Conservation (phyloP, 2,113 vertebrate genomes). For the Mastomys coucha region DNA sequence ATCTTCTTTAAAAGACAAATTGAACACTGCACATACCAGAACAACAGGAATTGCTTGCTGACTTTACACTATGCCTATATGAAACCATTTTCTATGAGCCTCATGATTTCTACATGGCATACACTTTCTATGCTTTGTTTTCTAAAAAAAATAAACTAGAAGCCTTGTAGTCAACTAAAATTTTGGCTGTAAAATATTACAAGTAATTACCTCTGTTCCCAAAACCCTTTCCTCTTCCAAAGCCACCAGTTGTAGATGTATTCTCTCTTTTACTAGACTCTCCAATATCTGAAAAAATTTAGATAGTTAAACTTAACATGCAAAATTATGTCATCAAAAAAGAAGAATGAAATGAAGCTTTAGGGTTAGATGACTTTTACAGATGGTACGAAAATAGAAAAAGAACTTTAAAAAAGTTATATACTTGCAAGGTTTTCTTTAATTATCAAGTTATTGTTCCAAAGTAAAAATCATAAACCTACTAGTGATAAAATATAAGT, state of each 20-base stretch:
- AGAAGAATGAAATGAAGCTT: neutral
- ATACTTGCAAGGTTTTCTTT: neutral
- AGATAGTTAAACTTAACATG: neutral
- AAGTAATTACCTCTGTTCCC: slow-evolving; percentile 80
- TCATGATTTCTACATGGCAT: slow-evolving; percentile 6
- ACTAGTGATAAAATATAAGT: neutral
- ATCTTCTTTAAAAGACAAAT: neutral
- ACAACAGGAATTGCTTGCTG: neutral
- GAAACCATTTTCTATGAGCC: neutral
- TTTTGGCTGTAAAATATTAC: neutral
- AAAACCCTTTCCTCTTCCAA: slow-evolving; percentile 77
- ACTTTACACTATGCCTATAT: neutral
- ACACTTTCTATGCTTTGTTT: neutral
- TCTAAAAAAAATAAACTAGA: slow-evolving; percentile 38
- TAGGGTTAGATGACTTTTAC: neutral
- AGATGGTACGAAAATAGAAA: neutral
- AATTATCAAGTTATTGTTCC: neutral
- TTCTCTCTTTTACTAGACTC: slow-evolving; percentile 49
- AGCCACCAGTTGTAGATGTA: slow-evolving; percentile 38
- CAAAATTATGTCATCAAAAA: neutral
- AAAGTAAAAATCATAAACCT: neutral
- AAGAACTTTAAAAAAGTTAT: neutral
- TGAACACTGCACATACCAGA: neutral
- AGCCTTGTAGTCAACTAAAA: neutral
- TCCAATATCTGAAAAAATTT: slow-evolving; percentile 67